Evolutionary conservation across 2,797 vertebrate genomes (phyloP).

Genomic region (Uromys caudimaculatus): DNA sequence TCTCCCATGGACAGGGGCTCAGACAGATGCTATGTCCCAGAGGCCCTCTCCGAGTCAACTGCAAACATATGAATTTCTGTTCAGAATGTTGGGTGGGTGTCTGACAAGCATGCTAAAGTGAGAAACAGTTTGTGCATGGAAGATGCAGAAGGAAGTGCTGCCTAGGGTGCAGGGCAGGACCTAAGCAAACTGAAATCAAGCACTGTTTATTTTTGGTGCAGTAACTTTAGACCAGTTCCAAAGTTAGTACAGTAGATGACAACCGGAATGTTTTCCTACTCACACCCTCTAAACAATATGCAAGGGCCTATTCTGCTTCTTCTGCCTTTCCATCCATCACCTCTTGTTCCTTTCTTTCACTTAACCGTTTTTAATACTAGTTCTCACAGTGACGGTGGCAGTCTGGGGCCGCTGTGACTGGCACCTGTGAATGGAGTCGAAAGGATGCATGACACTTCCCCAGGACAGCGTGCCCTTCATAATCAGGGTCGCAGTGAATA

Average conservation of each 20-base stretch:
- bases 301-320: background rate
- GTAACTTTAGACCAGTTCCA: slow-evolving; percentile 57
- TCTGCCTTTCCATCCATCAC: background rate
- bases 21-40: background rate
- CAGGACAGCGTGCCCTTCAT: too few species aligned
- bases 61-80: background rate
- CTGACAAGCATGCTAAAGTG: background rate
- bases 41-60: background rate
- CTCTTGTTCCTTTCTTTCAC: background rate
- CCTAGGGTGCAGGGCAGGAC: background rate
- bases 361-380: background rate
- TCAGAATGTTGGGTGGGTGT: background rate
- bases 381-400: background rate
- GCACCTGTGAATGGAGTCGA: background rate
- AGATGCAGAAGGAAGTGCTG: background rate
- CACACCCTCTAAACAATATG: background rate
- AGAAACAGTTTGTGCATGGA: background rate
- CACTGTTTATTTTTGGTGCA: slow-evolving; percentile 1
- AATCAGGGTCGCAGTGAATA: background rate
- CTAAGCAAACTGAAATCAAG: slow-evolving; percentile 23
- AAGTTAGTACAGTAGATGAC: slow-evolving; percentile 39
- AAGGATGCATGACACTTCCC: background rate
- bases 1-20: background rate
- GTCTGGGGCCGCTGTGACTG: background rate
- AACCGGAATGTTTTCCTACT: background rate